Conservation (phyloP, 2,797 vertebrate genomes). For the Austrolebias charrua region DNA sequence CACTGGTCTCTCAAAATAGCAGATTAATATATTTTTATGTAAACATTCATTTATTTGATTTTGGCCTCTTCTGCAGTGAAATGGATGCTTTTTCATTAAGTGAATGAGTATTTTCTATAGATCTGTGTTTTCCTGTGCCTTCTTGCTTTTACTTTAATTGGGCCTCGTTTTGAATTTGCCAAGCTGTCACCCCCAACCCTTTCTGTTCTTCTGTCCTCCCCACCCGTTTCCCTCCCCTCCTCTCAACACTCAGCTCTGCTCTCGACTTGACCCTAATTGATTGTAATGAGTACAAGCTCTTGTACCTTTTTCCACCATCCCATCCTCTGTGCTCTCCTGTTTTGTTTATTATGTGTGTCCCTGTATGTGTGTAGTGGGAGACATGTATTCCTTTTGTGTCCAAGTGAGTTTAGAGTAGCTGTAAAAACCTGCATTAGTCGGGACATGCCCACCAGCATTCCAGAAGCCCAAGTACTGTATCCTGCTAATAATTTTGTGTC, state of each 20-base stretch:
- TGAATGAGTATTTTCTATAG: constrained; percentile 36
- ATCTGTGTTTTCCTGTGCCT: constrained; percentile 57
- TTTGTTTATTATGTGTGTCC: constrained; percentile 41
- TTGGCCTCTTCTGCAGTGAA: background rate
- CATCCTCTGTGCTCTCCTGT: constrained; percentile 41
- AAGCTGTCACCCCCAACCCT: constrained; percentile 58
- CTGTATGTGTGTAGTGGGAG: constrained; percentile 32
- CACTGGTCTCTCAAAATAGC: constrained; percentile 4
- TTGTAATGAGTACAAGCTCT: constrained; percentile 75
- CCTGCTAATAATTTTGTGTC: constrained; percentile 28
- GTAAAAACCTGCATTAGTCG: constrained; percentile 36
- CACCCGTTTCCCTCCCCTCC: constrained; percentile 4
- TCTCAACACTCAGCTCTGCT: constrained; percentile 45
- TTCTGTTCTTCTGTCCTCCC: constrained; percentile 30
- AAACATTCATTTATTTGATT: constrained; percentile 2
- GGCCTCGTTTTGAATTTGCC: constrained; percentile 70
- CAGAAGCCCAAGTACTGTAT: constrained; percentile 36
- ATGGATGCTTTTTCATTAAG: background rate
- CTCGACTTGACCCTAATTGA: constrained; percentile 80
- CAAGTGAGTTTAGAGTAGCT: constrained; percentile 29
- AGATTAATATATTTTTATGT: constrained; percentile 10
- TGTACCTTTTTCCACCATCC: constrained; percentile 47
- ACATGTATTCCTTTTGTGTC: constrained; percentile 42
- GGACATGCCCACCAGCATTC: constrained; percentile 24
- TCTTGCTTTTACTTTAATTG: constrained; percentile 74